Evolutionary conservation across 2,113 vertebrate genomes (phyloP).

Genomic region (Anseranas semipalmata): DNA sequence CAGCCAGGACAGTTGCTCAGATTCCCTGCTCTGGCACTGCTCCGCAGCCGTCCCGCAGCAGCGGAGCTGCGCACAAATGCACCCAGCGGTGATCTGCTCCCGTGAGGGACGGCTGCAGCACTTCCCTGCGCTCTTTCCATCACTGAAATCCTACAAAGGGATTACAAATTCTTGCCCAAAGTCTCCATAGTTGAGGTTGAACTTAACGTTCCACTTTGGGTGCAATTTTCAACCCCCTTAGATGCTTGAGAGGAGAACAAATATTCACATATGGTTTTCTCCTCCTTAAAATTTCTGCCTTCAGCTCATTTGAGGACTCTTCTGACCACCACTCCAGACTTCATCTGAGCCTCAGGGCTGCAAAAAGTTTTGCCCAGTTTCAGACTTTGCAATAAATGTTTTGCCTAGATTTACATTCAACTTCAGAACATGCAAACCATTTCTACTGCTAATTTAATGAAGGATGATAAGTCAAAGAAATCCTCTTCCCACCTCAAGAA

Average conservation of each 20-base stretch:
- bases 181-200: neutral
- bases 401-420: neutral
- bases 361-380: neutral
- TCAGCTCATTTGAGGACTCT: neutral
- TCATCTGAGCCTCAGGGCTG: neutral
- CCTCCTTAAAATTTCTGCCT: neutral
- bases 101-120: neutral
- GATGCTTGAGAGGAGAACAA: neutral
- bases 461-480: neutral
- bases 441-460: neutral
- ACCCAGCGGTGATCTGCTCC: neutral
- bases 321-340: neutral
- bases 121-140: neutral
- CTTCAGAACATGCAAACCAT: neutral
- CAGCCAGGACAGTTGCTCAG: neutral
- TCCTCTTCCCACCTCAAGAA: conserved; percentile 6
- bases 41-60: neutral
- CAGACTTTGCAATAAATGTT: neutral
- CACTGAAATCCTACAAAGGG: neutral
- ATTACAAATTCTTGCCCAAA: neutral
- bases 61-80: neutral
- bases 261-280: neutral
- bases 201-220: neutral
- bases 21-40: fast-evolving
- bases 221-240: neutral